Evolutionary conservation across 2,113 vertebrate species (phyloP).

Genomic region (Coturnix japonica): DNA sequence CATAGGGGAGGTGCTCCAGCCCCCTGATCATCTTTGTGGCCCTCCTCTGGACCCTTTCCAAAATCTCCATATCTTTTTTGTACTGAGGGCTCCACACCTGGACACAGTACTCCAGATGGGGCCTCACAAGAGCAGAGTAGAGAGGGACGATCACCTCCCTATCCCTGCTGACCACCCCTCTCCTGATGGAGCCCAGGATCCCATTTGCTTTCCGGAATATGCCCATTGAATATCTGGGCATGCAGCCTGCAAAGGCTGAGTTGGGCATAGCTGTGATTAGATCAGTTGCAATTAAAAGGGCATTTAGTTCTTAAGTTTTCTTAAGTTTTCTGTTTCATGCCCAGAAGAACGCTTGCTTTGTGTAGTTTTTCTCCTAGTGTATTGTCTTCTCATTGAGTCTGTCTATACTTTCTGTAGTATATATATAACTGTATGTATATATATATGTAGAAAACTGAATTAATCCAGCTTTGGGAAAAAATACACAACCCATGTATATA

Average conservation of each 20-base stretch:
- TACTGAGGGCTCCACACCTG: no score
- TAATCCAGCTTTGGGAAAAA: neutral
- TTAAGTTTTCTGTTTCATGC: accelerated
- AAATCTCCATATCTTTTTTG: no score
- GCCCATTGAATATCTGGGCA: neutral
- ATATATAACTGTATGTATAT: no score
- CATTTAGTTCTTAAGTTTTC: neutral
- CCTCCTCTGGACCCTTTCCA: no score
- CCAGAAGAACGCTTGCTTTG: neutral
- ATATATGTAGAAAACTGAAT: neutral
- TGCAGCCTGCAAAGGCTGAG: neutral
- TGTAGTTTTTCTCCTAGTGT: neutral
- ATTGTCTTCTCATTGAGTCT: neutral
- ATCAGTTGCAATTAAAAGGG: neutral
- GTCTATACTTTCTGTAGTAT: neutral
- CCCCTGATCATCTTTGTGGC: no score
- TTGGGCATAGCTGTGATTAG: neutral
- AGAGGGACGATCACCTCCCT: no score
- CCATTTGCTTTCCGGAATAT: no score
- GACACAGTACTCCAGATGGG: no score
- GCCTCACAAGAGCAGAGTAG: no score
- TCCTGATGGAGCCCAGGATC: no score
- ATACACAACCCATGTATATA: accelerated
- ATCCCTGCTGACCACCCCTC: no score
- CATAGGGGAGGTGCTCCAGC: no score